These are phyloP conservation scores for Sipunculus nudus DNA, from an alignment of 2,888 invertebrate genomes.

Conservation along the genomic window DNA sequence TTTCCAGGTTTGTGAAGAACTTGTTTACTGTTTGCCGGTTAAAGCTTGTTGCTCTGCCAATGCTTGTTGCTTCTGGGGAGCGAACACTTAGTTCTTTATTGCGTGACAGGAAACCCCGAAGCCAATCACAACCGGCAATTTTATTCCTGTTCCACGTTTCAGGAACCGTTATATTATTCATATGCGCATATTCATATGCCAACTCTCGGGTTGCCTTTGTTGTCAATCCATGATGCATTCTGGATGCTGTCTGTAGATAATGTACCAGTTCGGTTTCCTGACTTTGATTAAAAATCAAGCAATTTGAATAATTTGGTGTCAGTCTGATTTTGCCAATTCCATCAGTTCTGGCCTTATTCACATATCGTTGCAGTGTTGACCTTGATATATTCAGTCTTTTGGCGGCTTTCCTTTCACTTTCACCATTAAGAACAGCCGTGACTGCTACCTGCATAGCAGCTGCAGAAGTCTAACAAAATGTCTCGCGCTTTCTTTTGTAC, in stretches of 20 bases:
- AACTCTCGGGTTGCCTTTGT: conserved; percentile 16
- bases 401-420: no score
- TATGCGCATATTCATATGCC: conserved; percentile 29
- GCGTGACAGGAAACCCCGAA: conserved; percentile 23
- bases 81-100: conserved; percentile 25
- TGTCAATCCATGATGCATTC: conserved; percentile 31
- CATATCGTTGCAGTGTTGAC: background rate
- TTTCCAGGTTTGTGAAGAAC: conserved; percentile 22
- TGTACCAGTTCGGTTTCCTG: conserved; percentile 1
- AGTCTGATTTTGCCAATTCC: background rate
- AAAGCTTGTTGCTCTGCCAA: conserved; percentile 31
- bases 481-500: no score
- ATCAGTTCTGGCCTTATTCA: background rate
- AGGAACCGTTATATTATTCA: conserved; percentile 17
- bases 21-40: conserved; percentile 27
- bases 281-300: background rate
- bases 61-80: conserved; percentile 36
- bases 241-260: conserved; percentile 10
- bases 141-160: conserved; percentile 28
- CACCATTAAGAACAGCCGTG: no score
- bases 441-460: no score
- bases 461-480: no score
- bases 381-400: conserved; percentile 7
- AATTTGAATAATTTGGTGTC: background rate
- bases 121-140: conserved; percentile 37